Evolutionary conservation across 2,888 invertebrate genomes (phyloP).

Genomic region (Caenorhabditis drosophilae): DNA sequence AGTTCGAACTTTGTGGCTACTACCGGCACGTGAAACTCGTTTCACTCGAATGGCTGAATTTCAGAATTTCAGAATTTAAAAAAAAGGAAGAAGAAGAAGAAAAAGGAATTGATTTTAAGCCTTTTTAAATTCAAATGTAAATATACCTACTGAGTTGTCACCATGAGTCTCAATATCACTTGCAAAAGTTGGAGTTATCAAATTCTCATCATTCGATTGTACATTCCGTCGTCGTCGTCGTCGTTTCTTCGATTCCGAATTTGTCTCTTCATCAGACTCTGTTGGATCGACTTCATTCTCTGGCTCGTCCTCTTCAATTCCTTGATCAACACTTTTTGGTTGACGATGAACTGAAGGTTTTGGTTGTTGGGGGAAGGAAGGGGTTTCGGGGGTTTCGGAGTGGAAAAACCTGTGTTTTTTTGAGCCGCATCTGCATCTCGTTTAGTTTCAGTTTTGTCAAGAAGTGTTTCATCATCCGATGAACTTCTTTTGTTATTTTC

Average conservation of each 20-base stretch:
- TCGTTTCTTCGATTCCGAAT: neutral
- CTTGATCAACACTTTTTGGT: slow-evolving; percentile 29
- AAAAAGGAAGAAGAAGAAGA: neutral
- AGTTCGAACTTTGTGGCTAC: slow-evolving; percentile 48
- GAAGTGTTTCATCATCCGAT: neutral
- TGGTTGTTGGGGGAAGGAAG: no score
- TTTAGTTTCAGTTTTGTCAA: neutral
- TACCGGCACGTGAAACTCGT: slow-evolving; percentile 51
- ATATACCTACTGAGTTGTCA: slow-evolving; percentile 41
- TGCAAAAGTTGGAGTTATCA: slow-evolving; percentile 16
- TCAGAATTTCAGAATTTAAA: neutral
- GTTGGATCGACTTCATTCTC: slow-evolving; percentile 21
- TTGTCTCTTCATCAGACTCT: slow-evolving; percentile 8
- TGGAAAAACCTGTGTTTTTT: no score
- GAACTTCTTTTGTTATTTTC: neutral
- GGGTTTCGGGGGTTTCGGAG: no score
- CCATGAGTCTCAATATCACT: slow-evolving; percentile 20
- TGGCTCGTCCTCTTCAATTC: slow-evolving; percentile 29
- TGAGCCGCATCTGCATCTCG: neutral
- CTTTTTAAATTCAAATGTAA: slow-evolving; percentile 14
- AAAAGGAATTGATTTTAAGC: neutral
- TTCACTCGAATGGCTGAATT: slow-evolving; percentile 52
- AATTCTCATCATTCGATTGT: neutral
- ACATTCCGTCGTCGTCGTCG: neutral
- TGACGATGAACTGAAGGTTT: slow-evolving; percentile 29